Base-by-base conservation (phyloP, 2,797 vertebrate genomes). In the Uromys caudimaculatus region DNA sequence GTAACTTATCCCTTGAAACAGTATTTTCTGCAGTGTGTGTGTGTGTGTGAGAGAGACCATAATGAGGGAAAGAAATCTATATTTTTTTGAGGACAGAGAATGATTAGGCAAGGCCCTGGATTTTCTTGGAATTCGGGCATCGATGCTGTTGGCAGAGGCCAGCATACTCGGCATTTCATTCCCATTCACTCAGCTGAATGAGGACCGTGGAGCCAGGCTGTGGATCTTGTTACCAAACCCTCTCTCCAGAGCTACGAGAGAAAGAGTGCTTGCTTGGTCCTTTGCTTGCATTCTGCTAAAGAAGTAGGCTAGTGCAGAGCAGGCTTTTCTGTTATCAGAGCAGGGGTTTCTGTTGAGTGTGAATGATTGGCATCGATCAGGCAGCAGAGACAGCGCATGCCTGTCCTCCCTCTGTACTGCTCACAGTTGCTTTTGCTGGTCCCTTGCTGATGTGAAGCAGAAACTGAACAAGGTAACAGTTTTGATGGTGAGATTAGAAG, bases 401-500 rank as follows among this genome's bases (percentile, higher is more conserved):
- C 6, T 73, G 73, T 35, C 91, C 73, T 47, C 52, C 67, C 95
- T 69, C 93, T 79, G 83, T 92, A 10, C 85, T 73, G 71, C 96
- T 90, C 47, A 54, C 88, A 27, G 0, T 89, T 78, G 91, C 83
- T 85, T 87, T 89, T 96, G 90, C 96, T 98, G 85, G 95, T 96
- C 97, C 97, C 86, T 69, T 88, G 95, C 97, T 99, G 99, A 99
- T 98, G 97, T 95, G 98, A 99, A 99, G 98, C 99, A 99, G 99
- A 99, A 99, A 97, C 99, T 97, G 98, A 98, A 98, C 98, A 97
- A 98, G 99, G 98, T 99, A 99, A 98, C 99, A 98, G 97, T 98
- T 99, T 99, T 98, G 99, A 99, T 99, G 99, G 98, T 97, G 99
- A 99, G 99, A 99, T 99, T 99, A 99, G 99, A 98, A 98, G 99